These are phyloP conservation scores for Ceratotherium simum DNA, from an alignment of 2,113 vertebrate species.

Conservation along the genomic window DNA sequence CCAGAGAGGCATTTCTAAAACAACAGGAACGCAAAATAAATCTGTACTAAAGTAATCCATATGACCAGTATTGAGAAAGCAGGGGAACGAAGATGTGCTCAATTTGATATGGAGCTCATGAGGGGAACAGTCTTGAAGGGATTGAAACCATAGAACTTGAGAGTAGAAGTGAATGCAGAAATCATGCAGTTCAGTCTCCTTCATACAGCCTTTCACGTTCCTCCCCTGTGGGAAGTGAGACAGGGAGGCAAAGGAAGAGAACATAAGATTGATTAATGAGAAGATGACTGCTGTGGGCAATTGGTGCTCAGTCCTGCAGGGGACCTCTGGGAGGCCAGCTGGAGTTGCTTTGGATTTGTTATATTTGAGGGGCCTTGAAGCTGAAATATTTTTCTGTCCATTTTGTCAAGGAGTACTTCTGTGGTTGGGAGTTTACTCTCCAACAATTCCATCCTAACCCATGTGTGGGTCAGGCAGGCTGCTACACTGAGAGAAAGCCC, in stretches of 20 bases:
- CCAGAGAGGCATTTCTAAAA: not conserved
- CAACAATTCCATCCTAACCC: not conserved
- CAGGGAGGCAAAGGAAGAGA: not conserved
- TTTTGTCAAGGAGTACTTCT: not conserved
- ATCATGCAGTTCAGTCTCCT: not conserved
- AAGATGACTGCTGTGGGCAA: not conserved
- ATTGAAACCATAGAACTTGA: not conserved
- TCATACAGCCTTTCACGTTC: not conserved
- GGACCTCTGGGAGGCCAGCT: not conserved
- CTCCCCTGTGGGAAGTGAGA: not conserved
- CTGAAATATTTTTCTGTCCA: not conserved
- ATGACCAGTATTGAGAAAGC: not conserved
- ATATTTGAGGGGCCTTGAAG: not conserved
- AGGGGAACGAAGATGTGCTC: not conserved
- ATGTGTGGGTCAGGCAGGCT: not conserved
- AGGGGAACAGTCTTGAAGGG: not conserved
- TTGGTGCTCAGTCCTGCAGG: not conserved
- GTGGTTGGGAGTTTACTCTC: not conserved
- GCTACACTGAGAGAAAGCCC: not conserved
- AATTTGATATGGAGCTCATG: not conserved
- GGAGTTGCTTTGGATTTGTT: not conserved
- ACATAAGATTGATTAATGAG: not conserved
- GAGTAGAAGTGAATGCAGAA: conserved; percentile 2
- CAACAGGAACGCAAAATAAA: conserved; percentile 34
- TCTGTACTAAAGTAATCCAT: conserved; percentile 10